Conservation (phyloP, 2,888 invertebrate species). For the Axea sp. region DNA sequence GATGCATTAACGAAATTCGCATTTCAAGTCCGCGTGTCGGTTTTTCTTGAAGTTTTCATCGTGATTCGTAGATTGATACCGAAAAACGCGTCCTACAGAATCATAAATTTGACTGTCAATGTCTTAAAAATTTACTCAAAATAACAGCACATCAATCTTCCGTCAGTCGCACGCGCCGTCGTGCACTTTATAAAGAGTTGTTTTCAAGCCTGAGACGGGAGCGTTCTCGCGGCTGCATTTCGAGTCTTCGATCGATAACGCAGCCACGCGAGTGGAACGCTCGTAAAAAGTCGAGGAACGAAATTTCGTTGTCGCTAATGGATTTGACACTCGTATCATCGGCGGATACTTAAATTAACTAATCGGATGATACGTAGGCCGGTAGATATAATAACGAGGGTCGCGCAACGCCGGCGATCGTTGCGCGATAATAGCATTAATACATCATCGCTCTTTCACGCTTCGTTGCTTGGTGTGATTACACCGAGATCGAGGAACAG, state of each 20-base stretch:
- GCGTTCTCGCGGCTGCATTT: slow-evolving; percentile 35
- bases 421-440: slow-evolving; percentile 75
- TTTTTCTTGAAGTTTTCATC: slow-evolving; percentile 13
- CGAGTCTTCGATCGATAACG: slow-evolving; percentile 40
- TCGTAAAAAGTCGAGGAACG: slow-evolving; percentile 10
- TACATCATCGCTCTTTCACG: slow-evolving; percentile 75
- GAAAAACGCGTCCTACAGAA: too few species aligned
- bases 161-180: slow-evolving; percentile 48
- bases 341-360: slow-evolving; percentile 68
- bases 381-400: slow-evolving; percentile 70
- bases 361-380: slow-evolving; percentile 69
- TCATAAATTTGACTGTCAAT: slow-evolving; percentile 49
- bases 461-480: slow-evolving; percentile 72
- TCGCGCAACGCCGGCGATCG: slow-evolving; percentile 68
- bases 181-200: slow-evolving; percentile 48
- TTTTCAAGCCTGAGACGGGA: slow-evolving; percentile 16
- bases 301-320: slow-evolving; percentile 40
- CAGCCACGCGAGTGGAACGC: slow-evolving; percentile 13
- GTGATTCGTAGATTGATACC: not conserved
- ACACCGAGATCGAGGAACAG: slow-evolving; percentile 61
- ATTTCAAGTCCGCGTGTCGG: slow-evolving; percentile 4
- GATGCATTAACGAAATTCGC: slow-evolving; percentile 30
- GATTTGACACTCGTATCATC: slow-evolving; percentile 29
- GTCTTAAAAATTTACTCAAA: slow-evolving; percentile 40
- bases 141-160: slow-evolving; percentile 47